Evolutionary conservation across 2,888 invertebrate genomes (phyloP).

Genomic region (Theodoxus fluviatilis): DNA sequence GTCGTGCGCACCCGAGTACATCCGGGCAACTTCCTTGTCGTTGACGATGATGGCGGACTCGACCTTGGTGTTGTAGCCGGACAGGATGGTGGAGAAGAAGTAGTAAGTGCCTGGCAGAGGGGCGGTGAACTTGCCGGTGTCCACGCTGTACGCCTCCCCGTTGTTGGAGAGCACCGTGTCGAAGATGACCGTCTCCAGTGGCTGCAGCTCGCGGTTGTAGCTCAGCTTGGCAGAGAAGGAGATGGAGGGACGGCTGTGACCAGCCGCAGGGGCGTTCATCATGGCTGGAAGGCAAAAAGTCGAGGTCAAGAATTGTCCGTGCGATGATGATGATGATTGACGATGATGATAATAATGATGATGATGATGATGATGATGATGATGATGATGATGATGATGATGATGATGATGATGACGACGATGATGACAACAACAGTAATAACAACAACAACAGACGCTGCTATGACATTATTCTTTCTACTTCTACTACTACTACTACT

Average conservation of each 20-base stretch:
- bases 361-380: neutral
- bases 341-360: neutral
- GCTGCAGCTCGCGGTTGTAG: conserved; percentile 38
- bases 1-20: conserved; percentile 41
- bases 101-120: conserved; percentile 35
- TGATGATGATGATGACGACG: too few species aligned
- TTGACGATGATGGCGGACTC: conserved; percentile 39
- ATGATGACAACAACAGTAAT: too few species aligned
- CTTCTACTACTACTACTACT: neutral
- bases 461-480: neutral
- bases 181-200: conserved; percentile 38
- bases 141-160: conserved; percentile 35
- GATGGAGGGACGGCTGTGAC: conserved; percentile 27
- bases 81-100: conserved; percentile 37
- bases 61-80: conserved; percentile 40
- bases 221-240: conserved; percentile 38
- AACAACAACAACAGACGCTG: too few species aligned
- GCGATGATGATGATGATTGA: neutral
- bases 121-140: conserved; percentile 38
- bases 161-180: conserved; percentile 37
- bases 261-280: conserved; percentile 21
- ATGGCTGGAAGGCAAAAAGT: neutral
- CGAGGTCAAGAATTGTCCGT: neutral
- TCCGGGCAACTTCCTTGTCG: conserved; percentile 39
- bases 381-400: too few species aligned